A percentile compares a stretch with the other conserved stretches of the same genome.
Evolutionary conservation across 2,888 invertebrate genomes (phyloP).

Genomic region (Temnothorax rugatulus): DNA sequence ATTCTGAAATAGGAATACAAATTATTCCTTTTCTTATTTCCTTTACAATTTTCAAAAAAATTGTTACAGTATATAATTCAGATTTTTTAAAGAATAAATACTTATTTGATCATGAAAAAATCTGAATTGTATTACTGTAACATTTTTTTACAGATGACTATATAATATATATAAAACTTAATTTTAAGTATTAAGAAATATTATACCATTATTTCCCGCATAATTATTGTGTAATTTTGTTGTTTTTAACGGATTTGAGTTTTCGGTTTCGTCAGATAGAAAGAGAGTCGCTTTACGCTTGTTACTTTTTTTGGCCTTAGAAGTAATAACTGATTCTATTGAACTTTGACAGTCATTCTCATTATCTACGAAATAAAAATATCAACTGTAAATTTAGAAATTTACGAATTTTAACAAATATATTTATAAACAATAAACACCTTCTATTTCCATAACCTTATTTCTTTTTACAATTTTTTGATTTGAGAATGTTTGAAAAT

Average conservation of each 20-base stretch:
- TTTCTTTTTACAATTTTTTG: neutral
- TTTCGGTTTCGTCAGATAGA: neutral
- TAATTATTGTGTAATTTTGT: neutral
- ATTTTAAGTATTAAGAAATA: neutral
- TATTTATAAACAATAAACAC: neutral
- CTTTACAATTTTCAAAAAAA: neutral
- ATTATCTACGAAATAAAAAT: neutral
- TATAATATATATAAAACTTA: neutral
- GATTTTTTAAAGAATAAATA: neutral
- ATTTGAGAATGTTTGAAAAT: neutral
- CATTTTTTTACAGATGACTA: neutral
- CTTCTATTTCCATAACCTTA: neutral
- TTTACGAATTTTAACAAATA: neutral
- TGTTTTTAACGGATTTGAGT: neutral
- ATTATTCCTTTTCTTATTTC: too few species aligned
- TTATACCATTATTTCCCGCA: neutral
- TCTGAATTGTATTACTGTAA: neutral
- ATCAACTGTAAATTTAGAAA: neutral
- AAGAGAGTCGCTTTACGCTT: neutral
- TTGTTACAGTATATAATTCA: neutral
- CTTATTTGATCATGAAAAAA: neutral
- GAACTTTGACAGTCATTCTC: neutral
- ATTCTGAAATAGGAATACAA: neutral
- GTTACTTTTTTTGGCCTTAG: neutral
- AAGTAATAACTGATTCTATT: neutral